phyloP scores from a whole-genome alignment of 2,888 invertebrate species.

The Stenodema calcarata region DNA sequence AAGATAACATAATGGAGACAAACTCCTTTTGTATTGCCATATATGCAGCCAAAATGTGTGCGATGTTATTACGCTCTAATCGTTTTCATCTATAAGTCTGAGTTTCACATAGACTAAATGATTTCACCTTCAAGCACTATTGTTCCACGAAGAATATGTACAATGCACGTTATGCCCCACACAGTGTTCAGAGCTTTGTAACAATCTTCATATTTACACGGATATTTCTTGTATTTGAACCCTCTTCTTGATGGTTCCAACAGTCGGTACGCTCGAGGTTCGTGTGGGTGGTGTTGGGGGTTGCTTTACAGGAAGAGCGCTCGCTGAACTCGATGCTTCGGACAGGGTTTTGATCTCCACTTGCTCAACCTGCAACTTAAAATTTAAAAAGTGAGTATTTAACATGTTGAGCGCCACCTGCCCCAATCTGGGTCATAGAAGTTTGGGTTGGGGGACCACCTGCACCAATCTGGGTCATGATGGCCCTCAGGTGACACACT shows the following conservation, averaged over 20 bases:
- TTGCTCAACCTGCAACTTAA: slow-evolving; percentile 29
- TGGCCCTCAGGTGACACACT: no score
- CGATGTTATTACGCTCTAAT: not conserved
- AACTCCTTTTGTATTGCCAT: no score
- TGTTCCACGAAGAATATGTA: not conserved
- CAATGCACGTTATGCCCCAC: not conserved
- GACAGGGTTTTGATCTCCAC: slow-evolving; percentile 47
- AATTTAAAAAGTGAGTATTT: not conserved
- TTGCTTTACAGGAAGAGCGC: slow-evolving; percentile 36
- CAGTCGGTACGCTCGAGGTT: slow-evolving; percentile 58
- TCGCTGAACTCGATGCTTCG: slow-evolving; percentile 21
- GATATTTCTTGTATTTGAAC: slow-evolving; percentile 83
- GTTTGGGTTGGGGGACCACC: no score
- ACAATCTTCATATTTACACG: slow-evolving; percentile 63
- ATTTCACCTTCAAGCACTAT: not conserved
- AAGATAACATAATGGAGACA: no score
- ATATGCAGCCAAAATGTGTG: no score
- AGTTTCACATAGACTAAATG: not conserved
- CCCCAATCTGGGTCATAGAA: no score
- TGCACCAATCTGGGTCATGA: no score
- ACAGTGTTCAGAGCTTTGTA: not conserved
- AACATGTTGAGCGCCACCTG: no score
- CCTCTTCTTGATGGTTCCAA: slow-evolving; percentile 74
- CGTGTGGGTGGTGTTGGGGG: slow-evolving; percentile 54
- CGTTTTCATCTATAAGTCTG: not conserved